Evolutionary conservation across 2,888 invertebrate species (phyloP).

Genomic region (Morpho achilles): DNA sequence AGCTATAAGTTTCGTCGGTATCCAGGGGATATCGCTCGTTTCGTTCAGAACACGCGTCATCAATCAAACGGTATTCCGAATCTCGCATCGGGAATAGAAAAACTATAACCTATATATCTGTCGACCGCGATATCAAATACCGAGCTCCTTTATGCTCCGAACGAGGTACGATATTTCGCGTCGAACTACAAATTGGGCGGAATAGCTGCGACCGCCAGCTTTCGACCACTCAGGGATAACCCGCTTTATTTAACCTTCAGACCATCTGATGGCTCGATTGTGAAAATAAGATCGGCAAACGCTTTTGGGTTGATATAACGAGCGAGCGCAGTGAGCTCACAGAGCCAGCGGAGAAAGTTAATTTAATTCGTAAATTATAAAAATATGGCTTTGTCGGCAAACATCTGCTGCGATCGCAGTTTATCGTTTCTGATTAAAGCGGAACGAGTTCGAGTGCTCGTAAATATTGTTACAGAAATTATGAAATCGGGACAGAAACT

Average conservation of each 20-base stretch:
- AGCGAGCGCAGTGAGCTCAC: neutral
- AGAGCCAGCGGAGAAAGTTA: neutral
- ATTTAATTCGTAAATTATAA: neutral
- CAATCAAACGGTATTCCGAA: conserved; percentile 6
- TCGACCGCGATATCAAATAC: neutral
- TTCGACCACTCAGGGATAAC: too few relatives aligned
- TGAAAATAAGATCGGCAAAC: too few relatives aligned
- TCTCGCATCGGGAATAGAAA: conserved; percentile 5
- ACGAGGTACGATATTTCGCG: neutral
- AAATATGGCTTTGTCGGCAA: too few relatives aligned
- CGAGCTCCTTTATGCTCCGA: neutral
- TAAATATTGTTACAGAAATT: too few relatives aligned
- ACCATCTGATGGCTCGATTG: too few relatives aligned
- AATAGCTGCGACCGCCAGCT: too few relatives aligned
- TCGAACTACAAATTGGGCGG: too few relatives aligned
- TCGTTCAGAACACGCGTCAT: conserved; percentile 5
- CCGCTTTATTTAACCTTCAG: too few relatives aligned
- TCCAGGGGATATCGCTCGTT: conserved; percentile 1
- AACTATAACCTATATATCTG: conserved; percentile 1
- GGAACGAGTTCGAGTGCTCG: too few relatives aligned
- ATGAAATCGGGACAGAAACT: too few relatives aligned
- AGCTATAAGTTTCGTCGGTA: neutral
- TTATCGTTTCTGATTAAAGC: too few relatives aligned
- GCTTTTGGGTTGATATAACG: neutral
- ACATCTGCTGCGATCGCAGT: too few relatives aligned